These are phyloP conservation scores for Polydrusus tereticollis DNA, from an alignment of 2,888 invertebrate genomes.

Conservation along the genomic window DNA sequence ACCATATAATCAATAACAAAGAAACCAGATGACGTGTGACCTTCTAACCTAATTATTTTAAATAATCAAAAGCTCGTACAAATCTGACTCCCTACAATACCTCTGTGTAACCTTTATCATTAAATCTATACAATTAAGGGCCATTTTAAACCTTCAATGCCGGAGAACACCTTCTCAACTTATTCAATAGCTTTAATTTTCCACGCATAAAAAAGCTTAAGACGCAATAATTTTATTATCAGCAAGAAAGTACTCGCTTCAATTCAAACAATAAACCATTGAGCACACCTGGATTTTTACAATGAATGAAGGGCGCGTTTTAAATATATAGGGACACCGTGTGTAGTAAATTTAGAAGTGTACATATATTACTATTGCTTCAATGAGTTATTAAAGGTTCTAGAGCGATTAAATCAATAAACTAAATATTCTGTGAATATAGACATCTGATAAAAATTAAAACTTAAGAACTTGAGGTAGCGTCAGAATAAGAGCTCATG, in stretches of 20 bases:
- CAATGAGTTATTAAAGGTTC: not conserved
- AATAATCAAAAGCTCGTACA: too few species aligned
- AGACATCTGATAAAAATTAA: too few species aligned
- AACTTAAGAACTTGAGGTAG: too few species aligned
- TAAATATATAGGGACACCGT: conserved; percentile 19
- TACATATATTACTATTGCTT: not conserved
- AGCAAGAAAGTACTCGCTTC: conserved; percentile 31
- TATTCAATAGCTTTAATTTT: conserved; percentile 6
- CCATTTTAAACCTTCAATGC: not conserved
- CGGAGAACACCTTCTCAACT: not conserved
- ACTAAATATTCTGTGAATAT: too few species aligned
- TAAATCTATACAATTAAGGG: not conserved
- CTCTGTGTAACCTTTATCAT: not conserved
- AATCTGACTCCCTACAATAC: too few species aligned
- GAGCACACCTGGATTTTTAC: conserved; percentile 45
- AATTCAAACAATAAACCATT: conserved; percentile 35
- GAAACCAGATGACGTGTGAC: too few species aligned
- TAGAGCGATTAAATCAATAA: not conserved
- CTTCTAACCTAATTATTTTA: too few species aligned
- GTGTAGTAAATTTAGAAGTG: conserved; percentile 15
- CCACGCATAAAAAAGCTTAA: conserved; percentile 17
- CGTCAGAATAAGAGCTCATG: too few species aligned
- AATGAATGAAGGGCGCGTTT: conserved; percentile 31
- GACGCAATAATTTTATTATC: conserved; percentile 40
- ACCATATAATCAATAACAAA: too few species aligned